Conservation (phyloP, 2,797 vertebrate species). For the Tiaroga cobitis region DNA sequence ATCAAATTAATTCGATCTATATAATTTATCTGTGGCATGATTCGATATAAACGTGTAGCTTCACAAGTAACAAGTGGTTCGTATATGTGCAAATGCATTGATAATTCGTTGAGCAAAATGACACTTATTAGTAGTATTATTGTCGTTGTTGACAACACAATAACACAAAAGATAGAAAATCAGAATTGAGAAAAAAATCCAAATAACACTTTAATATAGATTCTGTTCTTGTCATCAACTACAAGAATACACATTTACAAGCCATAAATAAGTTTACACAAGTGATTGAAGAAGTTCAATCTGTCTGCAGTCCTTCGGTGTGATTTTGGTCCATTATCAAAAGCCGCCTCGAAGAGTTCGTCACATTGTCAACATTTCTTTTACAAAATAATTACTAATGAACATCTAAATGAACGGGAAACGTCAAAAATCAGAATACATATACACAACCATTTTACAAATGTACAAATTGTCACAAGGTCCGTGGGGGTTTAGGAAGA, state of each 20-base stretch:
- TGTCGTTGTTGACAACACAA: slow-evolving; percentile 29
- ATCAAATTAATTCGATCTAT: neutral
- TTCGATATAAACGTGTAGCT: neutral
- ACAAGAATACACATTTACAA: slow-evolving; percentile 97
- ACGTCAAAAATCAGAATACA: slow-evolving; percentile 82
- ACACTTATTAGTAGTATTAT: neutral
- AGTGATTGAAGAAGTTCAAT: slow-evolving; percentile 88
- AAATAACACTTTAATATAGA: slow-evolving; percentile 98
- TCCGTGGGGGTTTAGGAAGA: slow-evolving; percentile 85
- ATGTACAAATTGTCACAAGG: slow-evolving; percentile 79
- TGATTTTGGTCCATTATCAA: slow-evolving; percentile 78
- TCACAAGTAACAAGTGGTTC: neutral
- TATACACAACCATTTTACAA: slow-evolving; percentile 85
- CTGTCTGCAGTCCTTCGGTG: slow-evolving; percentile 82
- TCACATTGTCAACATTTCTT: slow-evolving; percentile 71
- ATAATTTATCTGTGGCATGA: neutral
- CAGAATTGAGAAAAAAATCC: slow-evolving; percentile 76
- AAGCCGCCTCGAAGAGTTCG: slow-evolving; percentile 69
- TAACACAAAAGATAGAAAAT: slow-evolving; percentile 12
- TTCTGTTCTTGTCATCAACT: slow-evolving; percentile 85
- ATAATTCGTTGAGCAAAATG: neutral
- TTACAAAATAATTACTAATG: slow-evolving; percentile 82
- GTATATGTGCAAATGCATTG: neutral
- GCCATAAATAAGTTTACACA: slow-evolving; percentile 99
- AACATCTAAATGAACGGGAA: slow-evolving; percentile 83